Conservation (phyloP, 2,888 invertebrate species). For the Diarsia rubi region DNA sequence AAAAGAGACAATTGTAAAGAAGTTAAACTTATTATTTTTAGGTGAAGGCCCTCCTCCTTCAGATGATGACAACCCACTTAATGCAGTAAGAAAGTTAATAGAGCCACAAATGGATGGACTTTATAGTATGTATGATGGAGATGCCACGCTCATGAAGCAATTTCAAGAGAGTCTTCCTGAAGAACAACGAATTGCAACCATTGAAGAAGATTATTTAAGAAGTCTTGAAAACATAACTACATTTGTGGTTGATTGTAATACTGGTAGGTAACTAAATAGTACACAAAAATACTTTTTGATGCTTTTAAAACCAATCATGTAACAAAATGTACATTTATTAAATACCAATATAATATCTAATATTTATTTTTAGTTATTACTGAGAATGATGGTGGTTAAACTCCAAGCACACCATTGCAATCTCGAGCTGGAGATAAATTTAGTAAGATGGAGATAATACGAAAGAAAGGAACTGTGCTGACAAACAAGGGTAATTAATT, state of each 20-base stretch:
- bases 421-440: too few species aligned
- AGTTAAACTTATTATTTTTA: not conserved
- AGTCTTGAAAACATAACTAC: conserved; percentile 24
- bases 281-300: conserved; percentile 14
- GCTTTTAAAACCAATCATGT: conserved; percentile 3
- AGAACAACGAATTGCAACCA: conserved; percentile 23
- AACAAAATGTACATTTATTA: not conserved
- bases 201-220: conserved; percentile 22
- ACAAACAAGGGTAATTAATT: too few species aligned
- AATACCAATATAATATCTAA: too few species aligned
- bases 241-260: conserved; percentile 24
- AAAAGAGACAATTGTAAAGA: too few species aligned
- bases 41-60: conserved; percentile 7
- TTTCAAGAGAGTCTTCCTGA: conserved; percentile 15
- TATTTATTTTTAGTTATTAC: too few species aligned
- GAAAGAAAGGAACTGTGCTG: too few species aligned
- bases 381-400: too few species aligned
- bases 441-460: too few species aligned
- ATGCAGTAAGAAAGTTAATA: not conserved
- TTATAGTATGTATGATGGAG: conserved; percentile 1
- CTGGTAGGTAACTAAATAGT: conserved; percentile 22
- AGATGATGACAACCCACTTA: conserved; percentile 6
- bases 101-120: not conserved
- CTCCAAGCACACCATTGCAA: too few species aligned
- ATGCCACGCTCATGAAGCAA: conserved; percentile 3